phyloP scores from a whole-genome alignment of 2,888 invertebrate genomes.

The Pseudanteris insignis region DNA sequence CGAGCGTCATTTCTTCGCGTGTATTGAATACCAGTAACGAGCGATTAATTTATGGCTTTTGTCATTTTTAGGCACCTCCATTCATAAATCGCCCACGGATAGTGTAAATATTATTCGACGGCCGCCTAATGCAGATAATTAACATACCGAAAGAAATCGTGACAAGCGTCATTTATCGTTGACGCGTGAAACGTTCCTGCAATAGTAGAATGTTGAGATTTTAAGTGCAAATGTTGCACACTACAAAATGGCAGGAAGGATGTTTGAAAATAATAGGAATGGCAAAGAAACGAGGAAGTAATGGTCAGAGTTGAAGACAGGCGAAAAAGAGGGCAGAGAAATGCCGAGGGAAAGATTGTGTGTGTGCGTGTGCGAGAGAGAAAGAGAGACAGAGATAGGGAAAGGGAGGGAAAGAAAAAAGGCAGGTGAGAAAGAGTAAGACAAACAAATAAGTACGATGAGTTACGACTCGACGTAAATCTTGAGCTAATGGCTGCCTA shows the following conservation, averaged over 20 bases:
- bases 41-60: too few species aligned
- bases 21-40: too few species aligned
- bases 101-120: too few species aligned
- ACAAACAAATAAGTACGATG: conserved; percentile 66
- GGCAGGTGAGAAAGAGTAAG: conserved; percentile 48
- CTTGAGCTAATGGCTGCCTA: conserved; percentile 66
- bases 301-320: conserved; percentile 44
- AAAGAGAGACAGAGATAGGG: conserved; percentile 45
- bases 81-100: too few species aligned
- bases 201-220: neutral
- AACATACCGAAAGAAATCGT: too few species aligned
- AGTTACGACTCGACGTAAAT: conserved; percentile 67
- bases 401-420: conserved; percentile 37
- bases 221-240: conserved; percentile 6
- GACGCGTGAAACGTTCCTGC: neutral
- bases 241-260: conserved; percentile 6
- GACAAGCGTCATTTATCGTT: neutral
- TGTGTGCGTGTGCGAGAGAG: too few species aligned
- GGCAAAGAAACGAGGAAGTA: conserved; percentile 44
- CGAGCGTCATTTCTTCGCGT: too few species aligned
- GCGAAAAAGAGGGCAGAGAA: conserved; percentile 46
- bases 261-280: conserved; percentile 28
- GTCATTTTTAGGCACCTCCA: too few species aligned
- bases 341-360: conserved; percentile 33
- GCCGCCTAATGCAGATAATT: too few species aligned